Base-by-base conservation (phyloP, 2,888 invertebrate genomes). In the Zygothrica quintamaculata region DNA sequence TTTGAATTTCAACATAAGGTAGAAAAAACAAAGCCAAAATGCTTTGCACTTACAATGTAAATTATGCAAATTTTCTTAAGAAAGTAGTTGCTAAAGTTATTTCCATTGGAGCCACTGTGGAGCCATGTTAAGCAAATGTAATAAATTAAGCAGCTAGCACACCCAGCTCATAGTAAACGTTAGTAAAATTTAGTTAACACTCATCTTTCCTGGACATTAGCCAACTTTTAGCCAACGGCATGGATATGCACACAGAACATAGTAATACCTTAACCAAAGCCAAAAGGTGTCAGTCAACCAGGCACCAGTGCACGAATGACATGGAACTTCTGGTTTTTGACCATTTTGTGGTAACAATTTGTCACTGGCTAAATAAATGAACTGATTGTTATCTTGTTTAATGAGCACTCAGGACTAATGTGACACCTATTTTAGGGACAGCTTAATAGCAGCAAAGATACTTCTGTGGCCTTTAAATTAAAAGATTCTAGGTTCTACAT, bases 71-170 rank as follows among this genome's bases (percentile, higher is more conserved):
- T 77, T n/a, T 77, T 65, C 47, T 67, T 55, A n/a, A 53, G 37
- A 65, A 75, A 70, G 59, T 67, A 67, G 82, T 84, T 59, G 62
- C 50, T 16, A 78, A 80, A 80, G 59, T 82, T 85, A 64, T 70
- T 73, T n/a, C n/a, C n/a, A n/a, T n/a, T 68, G 47, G 53, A 36
- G 46, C 13, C 52, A 25, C 40, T 48, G 43, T 33, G 50, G 40
- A 37, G 47, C 29, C 62, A 55, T 70, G 84, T 74, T 50, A 58
- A 72, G 68, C 79, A 77, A 84, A 84, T 80, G 82, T 75, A 81
- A 80, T 80, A 80, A 80, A 80, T 84, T 78, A 68, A 65, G 81
- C 55, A 78, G 85, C 79, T 73, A 78, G 85, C 73, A 66, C 70
- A 65, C 62, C 51, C 67, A 65, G 34, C 73, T 73, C 67, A 73